Conservation (phyloP, 2,888 invertebrate species). For the Pyrochroa serraticornis region DNA sequence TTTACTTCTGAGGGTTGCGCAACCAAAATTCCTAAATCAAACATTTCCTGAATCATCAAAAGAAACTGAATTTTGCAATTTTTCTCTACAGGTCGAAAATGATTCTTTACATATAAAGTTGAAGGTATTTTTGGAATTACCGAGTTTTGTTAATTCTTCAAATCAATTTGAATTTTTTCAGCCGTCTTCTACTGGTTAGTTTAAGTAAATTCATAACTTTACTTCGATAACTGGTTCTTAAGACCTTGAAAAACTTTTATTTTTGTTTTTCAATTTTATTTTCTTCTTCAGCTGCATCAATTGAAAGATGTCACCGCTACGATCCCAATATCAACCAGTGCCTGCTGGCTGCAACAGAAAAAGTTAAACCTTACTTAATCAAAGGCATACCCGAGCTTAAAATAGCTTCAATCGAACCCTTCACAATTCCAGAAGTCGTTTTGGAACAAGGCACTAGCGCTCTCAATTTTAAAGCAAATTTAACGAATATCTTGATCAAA, state of each 20-base stretch:
- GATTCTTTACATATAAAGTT: too few species aligned
- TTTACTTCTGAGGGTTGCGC: too few species aligned
- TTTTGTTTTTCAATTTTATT: neutral
- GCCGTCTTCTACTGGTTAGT: too few species aligned
- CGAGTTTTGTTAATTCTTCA: too few species aligned
- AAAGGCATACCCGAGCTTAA: conserved; percentile 51
- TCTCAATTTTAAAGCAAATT: conserved; percentile 41
- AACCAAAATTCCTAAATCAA: too few species aligned
- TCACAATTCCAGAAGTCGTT: conserved; percentile 41
- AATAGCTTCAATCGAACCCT: conserved; percentile 48
- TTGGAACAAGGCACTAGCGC: conserved; percentile 42
- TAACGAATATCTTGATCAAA: conserved; percentile 37
- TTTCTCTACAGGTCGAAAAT: too few species aligned
- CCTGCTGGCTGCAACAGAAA: conserved; percentile 42
- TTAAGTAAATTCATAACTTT: neutral
- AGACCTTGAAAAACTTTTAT: neutral
- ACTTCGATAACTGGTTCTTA: neutral
- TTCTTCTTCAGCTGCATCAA: conserved; percentile 12
- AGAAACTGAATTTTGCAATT: too few species aligned
- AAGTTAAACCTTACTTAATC: conserved; percentile 41
- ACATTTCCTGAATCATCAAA: too few species aligned
- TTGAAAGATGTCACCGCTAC: conserved; percentile 40
- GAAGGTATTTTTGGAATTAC: too few species aligned
- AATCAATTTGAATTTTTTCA: too few species aligned
- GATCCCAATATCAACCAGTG: conserved; percentile 49